phyloP scores from a whole-genome alignment of 2,888 invertebrate genomes.

The Cryptophagus acutangulus region DNA sequence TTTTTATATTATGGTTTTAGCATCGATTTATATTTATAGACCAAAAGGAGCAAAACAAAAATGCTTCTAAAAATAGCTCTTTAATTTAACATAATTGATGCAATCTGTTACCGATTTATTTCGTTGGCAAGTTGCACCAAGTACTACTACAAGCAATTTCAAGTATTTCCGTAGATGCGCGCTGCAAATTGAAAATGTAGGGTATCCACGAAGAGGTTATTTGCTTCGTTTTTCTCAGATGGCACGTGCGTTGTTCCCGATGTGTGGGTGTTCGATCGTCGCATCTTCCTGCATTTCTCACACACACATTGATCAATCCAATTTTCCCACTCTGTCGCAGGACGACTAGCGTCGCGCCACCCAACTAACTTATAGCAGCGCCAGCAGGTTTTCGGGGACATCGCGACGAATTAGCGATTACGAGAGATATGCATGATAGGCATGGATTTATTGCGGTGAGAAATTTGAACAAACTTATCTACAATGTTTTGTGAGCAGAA shows the following conservation, averaged over 20 bases:
- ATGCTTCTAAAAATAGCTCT: not conserved
- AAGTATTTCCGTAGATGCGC: slow-evolving; percentile 32
- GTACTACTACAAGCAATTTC: not conserved
- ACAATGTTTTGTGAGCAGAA: not conserved
- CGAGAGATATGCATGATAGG: slow-evolving; percentile 24
- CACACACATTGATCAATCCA: not conserved
- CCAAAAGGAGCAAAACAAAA: not conserved
- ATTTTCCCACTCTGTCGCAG: slow-evolving; percentile 8
- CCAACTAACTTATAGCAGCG: slow-evolving; percentile 18
- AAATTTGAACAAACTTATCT: slow-evolving; percentile 1
- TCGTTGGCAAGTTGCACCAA: slow-evolving; percentile 9
- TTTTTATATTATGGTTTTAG: slow-evolving; percentile 1
- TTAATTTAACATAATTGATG: slow-evolving; percentile 4
- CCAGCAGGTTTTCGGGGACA: slow-evolving; percentile 19
- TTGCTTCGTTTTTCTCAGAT: not conserved
- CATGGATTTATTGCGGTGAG: slow-evolving; percentile 20
- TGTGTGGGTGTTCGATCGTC: slow-evolving; percentile 14
- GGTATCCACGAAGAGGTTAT: not conserved
- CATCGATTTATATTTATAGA: not conserved
- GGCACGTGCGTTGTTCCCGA: slow-evolving; percentile 16
- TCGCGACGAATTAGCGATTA: slow-evolving; percentile 27
- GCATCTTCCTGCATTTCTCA: slow-evolving; percentile 2
- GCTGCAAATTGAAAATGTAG: slow-evolving; percentile 22
- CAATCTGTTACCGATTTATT: slow-evolving; percentile 24
- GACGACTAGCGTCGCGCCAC: slow-evolving; percentile 30